Evolutionary conservation across 2,797 vertebrate species (phyloP).

Genomic region (Neoniphon sammara): DNA sequence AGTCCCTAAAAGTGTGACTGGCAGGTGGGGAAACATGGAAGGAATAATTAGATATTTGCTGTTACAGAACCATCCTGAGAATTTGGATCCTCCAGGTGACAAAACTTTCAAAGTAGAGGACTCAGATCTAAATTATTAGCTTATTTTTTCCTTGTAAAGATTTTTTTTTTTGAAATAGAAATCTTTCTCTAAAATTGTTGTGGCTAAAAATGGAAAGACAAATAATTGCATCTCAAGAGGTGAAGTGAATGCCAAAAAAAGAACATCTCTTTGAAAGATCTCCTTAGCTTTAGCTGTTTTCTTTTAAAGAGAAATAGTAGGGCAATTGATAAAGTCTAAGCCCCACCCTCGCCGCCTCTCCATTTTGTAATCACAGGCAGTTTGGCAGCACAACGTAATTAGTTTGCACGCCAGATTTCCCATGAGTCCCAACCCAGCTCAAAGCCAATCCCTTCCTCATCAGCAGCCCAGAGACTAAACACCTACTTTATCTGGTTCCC

Average conservation of each 20-base stretch:
- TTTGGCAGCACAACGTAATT: constrained; percentile 82
- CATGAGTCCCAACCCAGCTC: constrained; percentile 82
- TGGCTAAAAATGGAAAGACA: constrained; percentile 40
- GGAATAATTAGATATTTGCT: constrained; percentile 85
- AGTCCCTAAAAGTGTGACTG: constrained; percentile 84
- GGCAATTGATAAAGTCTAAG: constrained; percentile 80
- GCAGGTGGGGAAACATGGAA: constrained; percentile 84
- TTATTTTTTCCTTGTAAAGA: not conserved
- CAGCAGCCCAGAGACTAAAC: constrained; percentile 84
- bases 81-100: constrained; percentile 50
- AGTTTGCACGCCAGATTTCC: constrained; percentile 86
- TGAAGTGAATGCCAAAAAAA: constrained; percentile 55
- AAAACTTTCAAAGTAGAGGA: constrained; percentile 43
- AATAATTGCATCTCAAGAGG: not conserved
- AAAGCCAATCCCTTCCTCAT: constrained; percentile 80
- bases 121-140: constrained; percentile 21
- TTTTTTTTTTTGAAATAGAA: not conserved
- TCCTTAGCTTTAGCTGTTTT: constrained; percentile 72
- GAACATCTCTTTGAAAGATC: constrained; percentile 68
- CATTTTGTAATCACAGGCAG: constrained; percentile 81
- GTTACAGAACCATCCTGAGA: constrained; percentile 67
- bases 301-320: constrained; percentile 72
- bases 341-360: constrained; percentile 77
- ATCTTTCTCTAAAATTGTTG: constrained; percentile 16
- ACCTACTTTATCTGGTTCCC: constrained; percentile 84